phyloP scores from a whole-genome alignment of 2,113 vertebrate species.

The Poecilia latipinna region DNA sequence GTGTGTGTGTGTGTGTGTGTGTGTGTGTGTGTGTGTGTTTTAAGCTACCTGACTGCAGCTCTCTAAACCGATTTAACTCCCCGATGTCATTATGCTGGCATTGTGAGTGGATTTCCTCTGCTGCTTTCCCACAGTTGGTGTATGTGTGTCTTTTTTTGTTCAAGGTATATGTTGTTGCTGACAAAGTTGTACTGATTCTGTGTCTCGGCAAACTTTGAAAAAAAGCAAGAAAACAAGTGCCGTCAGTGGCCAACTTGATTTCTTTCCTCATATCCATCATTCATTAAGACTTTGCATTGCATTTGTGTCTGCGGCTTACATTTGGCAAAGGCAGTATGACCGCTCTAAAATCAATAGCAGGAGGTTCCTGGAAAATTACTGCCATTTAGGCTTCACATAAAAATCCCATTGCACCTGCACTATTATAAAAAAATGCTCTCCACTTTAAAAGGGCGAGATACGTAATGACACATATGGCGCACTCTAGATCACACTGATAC shows the following conservation, averaged over 20 bases:
- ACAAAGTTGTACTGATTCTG: constrained; percentile 22
- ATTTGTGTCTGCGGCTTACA: background rate
- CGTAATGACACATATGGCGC: constrained; percentile 32
- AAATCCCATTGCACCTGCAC: constrained; percentile 33
- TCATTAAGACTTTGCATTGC: constrained; percentile 2
- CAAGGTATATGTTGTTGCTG: constrained; percentile 10
- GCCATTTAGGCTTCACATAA: constrained; percentile 40
- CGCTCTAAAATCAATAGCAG: constrained; percentile 15
- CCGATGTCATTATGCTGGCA: constrained; percentile 42
- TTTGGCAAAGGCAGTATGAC: constrained; percentile 19
- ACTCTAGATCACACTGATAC: constrained; percentile 38
- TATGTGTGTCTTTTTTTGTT: constrained; percentile 1
- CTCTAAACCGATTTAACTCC: constrained; percentile 59
- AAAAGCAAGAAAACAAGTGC: background rate
- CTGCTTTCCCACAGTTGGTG: constrained; percentile 24
- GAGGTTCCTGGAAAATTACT: constrained; percentile 28
- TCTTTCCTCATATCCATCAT: constrained; percentile 15
- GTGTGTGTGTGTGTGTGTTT: constrained; percentile 13
- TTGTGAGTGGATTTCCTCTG: constrained; percentile 51
- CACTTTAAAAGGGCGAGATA: constrained; percentile 27
- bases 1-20: background rate
- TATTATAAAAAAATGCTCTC: constrained; percentile 9
- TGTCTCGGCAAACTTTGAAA: constrained; percentile 21
- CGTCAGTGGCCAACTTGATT: constrained; percentile 9
- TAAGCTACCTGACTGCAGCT: constrained; percentile 42